Percentiles rank a stretch among this genome's conserved stretches.
These are phyloP conservation scores for Phymanthus crucifer DNA, from an alignment of 92 coral and sea anemone species.

Conservation along the genomic window DNA sequence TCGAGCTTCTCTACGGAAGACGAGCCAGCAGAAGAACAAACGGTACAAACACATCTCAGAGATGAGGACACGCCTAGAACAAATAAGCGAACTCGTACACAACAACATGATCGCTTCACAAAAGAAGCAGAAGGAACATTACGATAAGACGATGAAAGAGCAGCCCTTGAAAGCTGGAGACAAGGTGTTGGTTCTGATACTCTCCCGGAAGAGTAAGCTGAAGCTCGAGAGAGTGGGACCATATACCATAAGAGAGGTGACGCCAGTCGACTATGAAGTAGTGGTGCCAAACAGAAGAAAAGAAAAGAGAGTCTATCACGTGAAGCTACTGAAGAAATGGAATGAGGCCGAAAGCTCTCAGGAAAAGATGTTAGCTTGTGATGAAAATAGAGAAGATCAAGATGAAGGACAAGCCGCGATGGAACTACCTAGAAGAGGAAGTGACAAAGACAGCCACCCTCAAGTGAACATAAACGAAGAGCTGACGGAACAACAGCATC, in stretches of 20 bases:
- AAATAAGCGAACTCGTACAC: constrained; percentile 3
- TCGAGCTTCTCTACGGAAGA: too few species aligned
- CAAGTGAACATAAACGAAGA: background rate
- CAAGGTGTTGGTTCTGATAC: constrained; percentile 16
- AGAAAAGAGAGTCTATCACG: constrained; percentile 16
- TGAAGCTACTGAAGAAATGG: constrained; percentile 20
- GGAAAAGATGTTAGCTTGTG: background rate
- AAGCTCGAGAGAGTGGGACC: background rate
- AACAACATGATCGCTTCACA: background rate
- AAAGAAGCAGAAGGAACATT: constrained; percentile 4
- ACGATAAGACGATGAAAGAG: constrained; percentile 3
- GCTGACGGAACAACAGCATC: constrained; percentile 2
- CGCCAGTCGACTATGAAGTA: background rate
- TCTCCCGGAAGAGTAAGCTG: constrained; percentile 10
- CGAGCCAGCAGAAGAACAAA: constrained; percentile 8
- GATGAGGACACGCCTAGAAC: constrained; percentile 17
- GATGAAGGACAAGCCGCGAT: background rate
- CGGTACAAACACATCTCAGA: background rate
- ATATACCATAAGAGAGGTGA: background rate
- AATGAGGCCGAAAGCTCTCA: background rate
- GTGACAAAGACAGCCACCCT: background rate
- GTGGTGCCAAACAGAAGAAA: constrained; percentile 11
- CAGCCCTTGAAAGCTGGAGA: constrained; percentile 6
- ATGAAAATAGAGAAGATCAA: background rate
- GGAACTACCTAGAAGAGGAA: background rate